A percentile compares a stretch with the other conserved stretches of the same genome.
phyloP scores from a whole-genome alignment of 2,797 vertebrate species.

The Pipistrellus nathusii region DNA sequence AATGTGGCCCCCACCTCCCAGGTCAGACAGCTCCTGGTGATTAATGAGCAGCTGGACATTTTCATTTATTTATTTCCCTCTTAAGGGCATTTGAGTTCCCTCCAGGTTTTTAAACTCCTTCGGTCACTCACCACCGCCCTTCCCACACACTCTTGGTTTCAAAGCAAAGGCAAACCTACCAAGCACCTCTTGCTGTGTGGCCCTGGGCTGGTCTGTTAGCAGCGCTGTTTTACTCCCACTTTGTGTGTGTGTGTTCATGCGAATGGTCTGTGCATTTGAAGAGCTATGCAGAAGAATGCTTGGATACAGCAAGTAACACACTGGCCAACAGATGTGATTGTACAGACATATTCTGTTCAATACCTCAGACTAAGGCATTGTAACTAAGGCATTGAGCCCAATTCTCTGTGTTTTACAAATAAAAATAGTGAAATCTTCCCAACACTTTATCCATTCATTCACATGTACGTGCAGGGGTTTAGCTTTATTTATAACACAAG shows the following conservation, averaged over 20 bases:
- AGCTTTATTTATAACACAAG: not conserved
- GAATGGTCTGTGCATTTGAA: rapidly evolving
- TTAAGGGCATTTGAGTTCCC: constrained; percentile 46
- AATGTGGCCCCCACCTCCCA: not conserved
- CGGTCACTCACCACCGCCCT: not conserved
- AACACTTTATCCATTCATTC: too few species aligned
- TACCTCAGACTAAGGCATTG: too few species aligned
- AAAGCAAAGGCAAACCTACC: not conserved
- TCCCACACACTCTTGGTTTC: not conserved
- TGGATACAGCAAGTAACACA: rapidly evolving
- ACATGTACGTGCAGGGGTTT: rapidly evolving
- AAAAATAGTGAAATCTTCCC: rapidly evolving
- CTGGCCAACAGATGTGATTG: not conserved
- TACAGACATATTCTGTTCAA: not conserved
- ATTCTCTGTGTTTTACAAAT: not conserved
- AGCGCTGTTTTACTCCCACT: rapidly evolving
- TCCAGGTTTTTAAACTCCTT: constrained; percentile 16
- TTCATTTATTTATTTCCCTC: not conserved
- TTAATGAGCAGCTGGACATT: constrained; percentile 17
- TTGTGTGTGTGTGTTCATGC: too few species aligned
- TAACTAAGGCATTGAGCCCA: too few species aligned
- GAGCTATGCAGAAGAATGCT: not conserved
- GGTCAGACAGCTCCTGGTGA: not conserved
- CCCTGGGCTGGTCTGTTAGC: not conserved
- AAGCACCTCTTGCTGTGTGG: not conserved